phyloP scores from a whole-genome alignment of 2,797 vertebrate species.

The Garrulus glandarius region DNA sequence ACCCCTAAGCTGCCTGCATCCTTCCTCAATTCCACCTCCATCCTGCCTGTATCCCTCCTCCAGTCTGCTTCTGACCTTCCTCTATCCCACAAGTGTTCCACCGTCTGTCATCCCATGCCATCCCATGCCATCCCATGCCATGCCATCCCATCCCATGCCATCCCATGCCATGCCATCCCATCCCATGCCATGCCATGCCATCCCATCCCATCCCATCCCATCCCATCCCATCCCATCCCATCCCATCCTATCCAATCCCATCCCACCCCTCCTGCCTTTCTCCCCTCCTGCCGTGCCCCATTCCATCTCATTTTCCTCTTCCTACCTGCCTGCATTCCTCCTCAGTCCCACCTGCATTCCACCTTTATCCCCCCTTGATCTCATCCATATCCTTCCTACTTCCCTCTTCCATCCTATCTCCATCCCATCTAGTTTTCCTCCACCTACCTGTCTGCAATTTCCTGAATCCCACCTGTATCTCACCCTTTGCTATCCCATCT shows the following conservation, averaged over 20 bases:
- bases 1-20: not conserved
- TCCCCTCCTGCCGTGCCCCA: rapidly evolving
- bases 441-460: not conserved
- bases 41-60: not conserved
- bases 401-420: not conserved
- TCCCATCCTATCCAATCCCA: not conserved
- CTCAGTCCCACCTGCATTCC: not conserved
- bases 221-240: not conserved
- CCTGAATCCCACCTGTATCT: not conserved
- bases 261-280: not conserved
- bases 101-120: no score
- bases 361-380: not conserved
- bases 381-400: not conserved
- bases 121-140: not conserved
- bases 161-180: not conserved
- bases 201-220: no score
- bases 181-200: not conserved
- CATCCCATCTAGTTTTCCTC: not conserved
- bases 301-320: rapidly evolving
- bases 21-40: not conserved
- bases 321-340: not conserved
- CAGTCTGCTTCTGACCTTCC: no score
- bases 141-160: no score
- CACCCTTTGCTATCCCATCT: not conserved
- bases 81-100: not conserved